A percentile compares a stretch with the other conserved stretches of the same genome.
Evolutionary conservation across 1,140 invertebrate genomes (phyloP).

Genomic region (Bombus fervidus): DNA sequence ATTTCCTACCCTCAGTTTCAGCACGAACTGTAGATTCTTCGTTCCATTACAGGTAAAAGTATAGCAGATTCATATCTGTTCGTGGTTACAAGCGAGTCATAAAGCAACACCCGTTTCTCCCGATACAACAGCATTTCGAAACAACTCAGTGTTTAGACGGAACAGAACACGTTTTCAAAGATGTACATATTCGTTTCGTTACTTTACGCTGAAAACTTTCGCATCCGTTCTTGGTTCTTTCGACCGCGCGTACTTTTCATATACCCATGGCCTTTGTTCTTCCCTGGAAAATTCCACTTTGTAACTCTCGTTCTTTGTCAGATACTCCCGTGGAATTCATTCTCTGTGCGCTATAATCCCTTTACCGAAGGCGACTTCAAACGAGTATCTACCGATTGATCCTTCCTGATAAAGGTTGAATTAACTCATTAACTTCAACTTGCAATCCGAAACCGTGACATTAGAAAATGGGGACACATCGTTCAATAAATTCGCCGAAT

Average conservation of each 20-base stretch:
- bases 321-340: constrained; percentile 19
- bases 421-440: constrained; percentile 36
- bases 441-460: not conserved
- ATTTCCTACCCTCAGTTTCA: too few species aligned
- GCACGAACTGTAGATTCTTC: too few species aligned
- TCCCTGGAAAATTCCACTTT: constrained; percentile 14
- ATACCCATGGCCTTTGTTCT: not conserved
- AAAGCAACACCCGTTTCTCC: not conserved
- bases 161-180: not conserved
- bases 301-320: constrained; percentile 26
- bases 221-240: not conserved
- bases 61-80: not conserved
- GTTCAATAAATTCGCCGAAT: not conserved
- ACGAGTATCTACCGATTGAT: constrained; percentile 26
- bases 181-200: not conserved
- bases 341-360: constrained; percentile 1
- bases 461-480: not conserved
- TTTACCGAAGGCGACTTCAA: constrained; percentile 30
- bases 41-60: not conserved
- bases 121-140: not conserved
- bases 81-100: too few species aligned
- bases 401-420: not conserved
- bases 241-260: constrained; percentile 5
- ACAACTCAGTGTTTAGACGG: not conserved
- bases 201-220: not conserved